Conservation (phyloP, 2,888 invertebrate species). For the Microplitis deprimator region DNA sequence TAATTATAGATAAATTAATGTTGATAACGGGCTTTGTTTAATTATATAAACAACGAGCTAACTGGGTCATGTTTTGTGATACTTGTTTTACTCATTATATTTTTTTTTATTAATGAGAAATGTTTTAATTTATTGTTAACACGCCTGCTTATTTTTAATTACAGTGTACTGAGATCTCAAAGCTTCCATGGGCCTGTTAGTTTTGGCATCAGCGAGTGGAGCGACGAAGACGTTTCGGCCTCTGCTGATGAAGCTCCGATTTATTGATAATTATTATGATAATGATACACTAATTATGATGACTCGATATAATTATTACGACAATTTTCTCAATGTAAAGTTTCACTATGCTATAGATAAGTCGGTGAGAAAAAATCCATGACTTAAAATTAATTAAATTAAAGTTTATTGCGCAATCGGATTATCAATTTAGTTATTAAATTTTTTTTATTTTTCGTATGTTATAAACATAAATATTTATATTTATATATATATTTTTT, state of each 20-base stretch:
- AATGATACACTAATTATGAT: not conserved
- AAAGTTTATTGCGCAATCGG: constrained; percentile 32
- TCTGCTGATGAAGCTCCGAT: constrained; percentile 61
- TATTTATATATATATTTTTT: constrained; percentile 25
- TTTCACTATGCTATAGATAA: constrained; percentile 6
- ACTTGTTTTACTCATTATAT: not conserved
- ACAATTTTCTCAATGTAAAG: constrained; percentile 25
- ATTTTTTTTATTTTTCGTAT: not conserved
- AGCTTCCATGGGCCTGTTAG: constrained; percentile 76
- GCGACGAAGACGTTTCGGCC: constrained; percentile 61
- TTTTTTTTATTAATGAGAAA: constrained; percentile 4
- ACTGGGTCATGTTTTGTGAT: not conserved
- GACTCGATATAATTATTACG: constrained; percentile 26
- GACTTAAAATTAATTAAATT: constrained; percentile 32
- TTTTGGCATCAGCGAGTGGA: constrained; percentile 67
- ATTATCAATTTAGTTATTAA: not conserved
- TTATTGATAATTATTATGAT: constrained; percentile 48
- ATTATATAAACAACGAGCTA: not conserved
- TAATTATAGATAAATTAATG: constrained; percentile 58
- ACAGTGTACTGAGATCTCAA: constrained; percentile 76
- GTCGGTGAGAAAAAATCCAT: constrained; percentile 31
- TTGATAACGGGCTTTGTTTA: constrained; percentile 16
- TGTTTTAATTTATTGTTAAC: not conserved
- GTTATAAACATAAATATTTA: constrained; percentile 12
- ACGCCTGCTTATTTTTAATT: constrained; percentile 50